A percentile compares a stretch with the other conserved stretches of the same genome.
Evolutionary conservation across 2,888 invertebrate genomes (phyloP).

Genomic region (Leptura quadrifasciata): DNA sequence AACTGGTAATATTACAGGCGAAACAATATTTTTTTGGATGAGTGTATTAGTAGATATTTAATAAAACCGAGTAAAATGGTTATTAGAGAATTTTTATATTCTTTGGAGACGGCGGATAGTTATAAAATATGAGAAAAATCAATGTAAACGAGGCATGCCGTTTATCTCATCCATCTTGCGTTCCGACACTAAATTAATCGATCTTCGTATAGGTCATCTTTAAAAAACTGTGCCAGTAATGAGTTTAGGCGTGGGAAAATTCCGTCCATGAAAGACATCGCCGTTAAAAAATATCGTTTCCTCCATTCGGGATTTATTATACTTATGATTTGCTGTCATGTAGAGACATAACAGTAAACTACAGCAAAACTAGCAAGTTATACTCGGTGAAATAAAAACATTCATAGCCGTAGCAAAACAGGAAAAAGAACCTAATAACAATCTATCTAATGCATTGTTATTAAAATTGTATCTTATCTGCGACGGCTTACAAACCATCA

Average conservation of each 20-base stretch:
- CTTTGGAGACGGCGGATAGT: too few species aligned
- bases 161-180: neutral
- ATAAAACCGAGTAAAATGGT: too few species aligned
- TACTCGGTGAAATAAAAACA: slow-evolving; percentile 22
- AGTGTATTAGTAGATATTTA: too few species aligned
- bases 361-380: slow-evolving; percentile 8
- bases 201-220: neutral
- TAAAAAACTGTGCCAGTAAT: neutral
- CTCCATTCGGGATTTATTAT: slow-evolving; percentile 4
- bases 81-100: too few species aligned
- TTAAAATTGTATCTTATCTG: slow-evolving; percentile 51
- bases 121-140: too few species aligned
- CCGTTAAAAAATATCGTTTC: slow-evolving; percentile 3
- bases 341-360: slow-evolving; percentile 5
- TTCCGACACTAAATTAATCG: neutral
- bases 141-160: too few species aligned
- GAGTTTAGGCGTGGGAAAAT: neutral
- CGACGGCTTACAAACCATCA: slow-evolving; percentile 45
- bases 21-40: too few species aligned
- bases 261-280: neutral
- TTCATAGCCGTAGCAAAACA: slow-evolving; percentile 15
- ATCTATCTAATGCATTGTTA: slow-evolving; percentile 50
- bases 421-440: slow-evolving; percentile 38
- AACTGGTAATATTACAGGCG: too few species aligned
- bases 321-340: slow-evolving; percentile 23